Base-by-base conservation (phyloP, 2,888 invertebrate species). In the Steinernema scapterisci region DNA sequence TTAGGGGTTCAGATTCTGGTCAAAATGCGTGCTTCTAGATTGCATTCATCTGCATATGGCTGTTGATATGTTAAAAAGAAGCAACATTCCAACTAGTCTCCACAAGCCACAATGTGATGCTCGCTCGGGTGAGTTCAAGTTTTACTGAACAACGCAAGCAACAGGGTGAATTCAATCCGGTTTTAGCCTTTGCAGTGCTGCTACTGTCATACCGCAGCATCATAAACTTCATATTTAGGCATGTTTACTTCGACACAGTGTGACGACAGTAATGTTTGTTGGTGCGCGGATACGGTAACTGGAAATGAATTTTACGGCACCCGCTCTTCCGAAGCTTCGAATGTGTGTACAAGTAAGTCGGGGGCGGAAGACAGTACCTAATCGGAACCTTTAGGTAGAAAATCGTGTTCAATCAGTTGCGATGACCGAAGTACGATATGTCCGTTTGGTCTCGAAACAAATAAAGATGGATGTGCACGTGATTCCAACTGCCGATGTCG, bases 381-480 rank as follows among this genome's bases (percentile, higher is more conserved):
- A n/a, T n/a, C n/a, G n/a, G n/a, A n/a, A n/a, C n/a, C n/a, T 72
- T 27, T 25, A 38, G 51, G 70, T 23, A 46, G 75, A 25, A 46
- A 43, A 19, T 38, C 52, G n/a, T 77, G 77, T 45, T 19, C 76
- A n/a, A 75, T 78, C 44, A 71, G 71, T 46, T 78, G 78, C 45
- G 77, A 77, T 31, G 77, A 75, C 27, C 19, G 45, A 38, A 23
- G 70, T 23, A 48, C 25, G 19, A 23, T 63, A 11, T 81, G 81
- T 75, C 79, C 81, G 16, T 81, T 81, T 63, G 81, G 81, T 1
- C 27, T 81, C 43, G 81, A 81, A 27, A 70, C 77, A n/a, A 77
- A 81, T 38, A 38, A 54, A 11, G 70, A 78, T 23, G 81, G 81
- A 13, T 81, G 81, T 48, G 81, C 81, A 23, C 72, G 44, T 25